Evolutionary conservation across 2,888 invertebrate species (phyloP), one percentile per base, ranked within the genome.

Genomic region (Lasioglossum vierecki): DNA sequence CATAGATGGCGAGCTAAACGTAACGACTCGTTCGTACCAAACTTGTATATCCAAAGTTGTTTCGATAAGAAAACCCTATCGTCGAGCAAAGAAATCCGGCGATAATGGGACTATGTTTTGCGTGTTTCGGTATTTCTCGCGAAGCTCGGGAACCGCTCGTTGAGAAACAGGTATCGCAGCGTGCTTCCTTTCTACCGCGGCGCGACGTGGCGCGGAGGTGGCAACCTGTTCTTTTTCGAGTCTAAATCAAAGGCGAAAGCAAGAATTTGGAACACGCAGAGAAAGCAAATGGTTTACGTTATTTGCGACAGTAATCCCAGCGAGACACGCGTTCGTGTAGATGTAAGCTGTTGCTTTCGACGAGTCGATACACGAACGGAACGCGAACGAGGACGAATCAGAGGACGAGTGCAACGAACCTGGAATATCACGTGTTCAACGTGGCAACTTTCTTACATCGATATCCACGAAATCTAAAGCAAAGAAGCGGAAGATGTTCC

Each of bases 171-270:
- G 83, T 74, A 74, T 74, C 74, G n/a, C 72, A 11, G 49, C 41
- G 60, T 77, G 76, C 49, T 53, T 49, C 49, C 57, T 77, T 46
- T 49, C 46, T 46, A 76, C 73, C 22, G 73, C 22, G 68, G 0
- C 30, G 41, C 41, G 41, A 8, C 41, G 11, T n/a, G n/a, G n/a
- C n/a, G n/a, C n/a, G n/a, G n/a, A n/a, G n/a, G n/a, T n/a, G n/a
- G n/a, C n/a, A n/a, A n/a, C n/a, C n/a, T n/a, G n/a, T n/a, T n/a
- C n/a, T n/a, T n/a, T n/a, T n/a, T n/a, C n/a, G n/a, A n/a, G n/a
- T n/a, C 9, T 71, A 49, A 76, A 81, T 76, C 53, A 83, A 66
- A 72, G 76, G 76, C 80, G 72, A 76, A 83, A 83, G 82, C 80
- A 82, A 82, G 73, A 60, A 80, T 83, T 76, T 63, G 53, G 57